These are phyloP conservation scores for Coranthus polyacanthus DNA, from an alignment of 2,797 vertebrate genomes.

Conservation along the genomic window DNA sequence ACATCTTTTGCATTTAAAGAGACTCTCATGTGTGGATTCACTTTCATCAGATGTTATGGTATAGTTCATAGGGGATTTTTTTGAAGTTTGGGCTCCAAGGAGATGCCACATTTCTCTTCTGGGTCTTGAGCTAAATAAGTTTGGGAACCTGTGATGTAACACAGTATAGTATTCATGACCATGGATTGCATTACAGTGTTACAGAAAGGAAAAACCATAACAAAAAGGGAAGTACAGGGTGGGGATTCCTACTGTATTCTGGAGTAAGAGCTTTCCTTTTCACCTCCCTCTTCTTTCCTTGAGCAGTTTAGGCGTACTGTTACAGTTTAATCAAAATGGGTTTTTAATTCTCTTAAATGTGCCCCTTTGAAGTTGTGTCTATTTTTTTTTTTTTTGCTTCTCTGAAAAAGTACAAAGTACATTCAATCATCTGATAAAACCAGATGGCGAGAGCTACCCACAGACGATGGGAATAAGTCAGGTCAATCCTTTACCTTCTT, in stretches of 20 bases:
- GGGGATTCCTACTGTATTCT: neutral
- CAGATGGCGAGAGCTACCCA: slow-evolving; percentile 30
- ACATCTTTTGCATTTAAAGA: too few species aligned
- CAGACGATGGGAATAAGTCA: slow-evolving; percentile 45
- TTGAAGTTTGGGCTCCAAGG: too few species aligned
- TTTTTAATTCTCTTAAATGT: slow-evolving; percentile 12
- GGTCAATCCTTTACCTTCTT: slow-evolving; percentile 46
- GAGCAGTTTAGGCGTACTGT: neutral
- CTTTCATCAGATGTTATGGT: too few species aligned
- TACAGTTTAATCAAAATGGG: neutral
- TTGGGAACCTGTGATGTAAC: too few species aligned
- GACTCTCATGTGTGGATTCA: too few species aligned
- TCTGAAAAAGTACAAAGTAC: slow-evolving; percentile 36
- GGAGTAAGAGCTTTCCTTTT: slow-evolving; percentile 8
- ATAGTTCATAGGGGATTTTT: too few species aligned
- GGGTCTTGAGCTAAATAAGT: too few species aligned
- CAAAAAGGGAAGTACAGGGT: slow-evolving; percentile 12
- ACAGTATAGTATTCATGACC: too few species aligned
- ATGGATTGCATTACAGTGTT: neutral
- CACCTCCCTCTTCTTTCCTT: neutral
- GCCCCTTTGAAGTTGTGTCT: slow-evolving; percentile 1
- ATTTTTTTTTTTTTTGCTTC: neutral
- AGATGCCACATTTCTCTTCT: too few species aligned
- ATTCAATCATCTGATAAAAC: slow-evolving; percentile 52
- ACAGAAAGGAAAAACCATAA: slow-evolving; percentile 1